phyloP scores from a whole-genome alignment of 1,140 invertebrate genomes.

The Sitophilus oryzae region DNA sequence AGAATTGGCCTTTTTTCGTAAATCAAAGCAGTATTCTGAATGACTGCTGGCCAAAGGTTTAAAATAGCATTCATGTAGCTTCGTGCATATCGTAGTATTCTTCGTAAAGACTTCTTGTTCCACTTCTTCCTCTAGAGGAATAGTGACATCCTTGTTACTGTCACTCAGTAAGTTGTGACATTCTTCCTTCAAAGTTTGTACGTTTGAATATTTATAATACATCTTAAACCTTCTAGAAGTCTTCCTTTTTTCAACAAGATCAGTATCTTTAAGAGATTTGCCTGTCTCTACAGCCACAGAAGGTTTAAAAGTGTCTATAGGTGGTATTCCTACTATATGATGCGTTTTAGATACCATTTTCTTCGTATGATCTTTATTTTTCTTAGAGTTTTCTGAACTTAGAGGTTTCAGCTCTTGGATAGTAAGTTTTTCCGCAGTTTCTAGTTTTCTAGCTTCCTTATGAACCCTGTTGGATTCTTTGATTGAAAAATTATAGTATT shows the following conservation, averaged over 20 bases:
- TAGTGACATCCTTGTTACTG: not conserved
- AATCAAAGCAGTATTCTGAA: constrained; percentile 17
- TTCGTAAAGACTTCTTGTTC: constrained; percentile 1
- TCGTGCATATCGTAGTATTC: constrained; percentile 4
- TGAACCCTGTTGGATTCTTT: not conserved
- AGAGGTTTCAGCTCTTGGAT: constrained; percentile 31
- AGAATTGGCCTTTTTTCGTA: constrained; percentile 11
- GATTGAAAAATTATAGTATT: too few species aligned
- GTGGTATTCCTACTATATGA: constrained; percentile 21
- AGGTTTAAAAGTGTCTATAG: too few species aligned
- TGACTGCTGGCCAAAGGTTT: constrained; percentile 17
- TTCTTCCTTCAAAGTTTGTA: too few species aligned
- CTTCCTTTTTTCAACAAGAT: constrained; percentile 16
- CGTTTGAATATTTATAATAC: constrained; percentile 24
- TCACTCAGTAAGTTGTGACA: too few species aligned
- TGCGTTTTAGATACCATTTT: constrained; percentile 28
- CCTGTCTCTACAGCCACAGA: too few species aligned
- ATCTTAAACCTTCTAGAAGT: constrained; percentile 16
- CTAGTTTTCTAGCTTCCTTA: not conserved
- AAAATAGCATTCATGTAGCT: constrained; percentile 10
- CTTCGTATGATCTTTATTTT: constrained; percentile 5
- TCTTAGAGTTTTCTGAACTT: constrained; percentile 16
- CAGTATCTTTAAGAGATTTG: too few species aligned
- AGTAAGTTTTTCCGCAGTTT: constrained; percentile 2
- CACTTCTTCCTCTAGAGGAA: not conserved